Conservation (phyloP, 2,888 invertebrate species). For the Drosophila affinis region DNA sequence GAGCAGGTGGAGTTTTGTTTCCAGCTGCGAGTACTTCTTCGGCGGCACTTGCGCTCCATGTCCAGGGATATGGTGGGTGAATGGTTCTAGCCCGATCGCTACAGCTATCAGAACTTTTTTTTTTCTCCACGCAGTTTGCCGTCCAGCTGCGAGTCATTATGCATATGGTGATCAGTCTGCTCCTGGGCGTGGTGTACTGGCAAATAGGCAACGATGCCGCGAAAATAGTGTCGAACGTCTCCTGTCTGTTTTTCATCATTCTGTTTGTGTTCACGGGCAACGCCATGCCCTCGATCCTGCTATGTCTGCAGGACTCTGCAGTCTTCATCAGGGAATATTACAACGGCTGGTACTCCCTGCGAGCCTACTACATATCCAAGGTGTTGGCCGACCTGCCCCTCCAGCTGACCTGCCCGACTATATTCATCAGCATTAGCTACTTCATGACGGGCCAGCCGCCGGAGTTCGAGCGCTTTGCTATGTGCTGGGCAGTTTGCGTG, state of each 20-base stretch:
- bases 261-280: conserved; percentile 97
- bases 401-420: conserved; percentile 89
- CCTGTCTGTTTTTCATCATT: conserved; percentile 93
- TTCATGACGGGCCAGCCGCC: conserved; percentile 89
- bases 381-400: conserved; percentile 91
- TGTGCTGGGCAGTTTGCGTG: conserved; percentile 87
- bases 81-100: background rate
- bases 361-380: conserved; percentile 91
- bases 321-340: conserved; percentile 92
- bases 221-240: conserved; percentile 92
- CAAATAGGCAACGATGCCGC: conserved; percentile 93
- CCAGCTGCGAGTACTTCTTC: conserved; percentile 85
- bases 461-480: conserved; percentile 67
- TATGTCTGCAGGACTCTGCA: conserved; percentile 92
- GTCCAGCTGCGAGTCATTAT: conserved; percentile 88
- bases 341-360: conserved; percentile 94
- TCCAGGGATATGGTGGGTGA: conserved; percentile 83
- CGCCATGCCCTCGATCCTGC: conserved; percentile 93
- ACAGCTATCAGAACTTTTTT: background rate
- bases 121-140: conserved; percentile 64
- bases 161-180: conserved; percentile 90
- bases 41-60: conserved; percentile 83
- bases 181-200: conserved; percentile 92
- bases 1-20: conserved; percentile 80
- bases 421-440: conserved; percentile 90